Evolutionary conservation across 2,113 vertebrate species (phyloP).

Genomic region (Callorhinus ursinus): DNA sequence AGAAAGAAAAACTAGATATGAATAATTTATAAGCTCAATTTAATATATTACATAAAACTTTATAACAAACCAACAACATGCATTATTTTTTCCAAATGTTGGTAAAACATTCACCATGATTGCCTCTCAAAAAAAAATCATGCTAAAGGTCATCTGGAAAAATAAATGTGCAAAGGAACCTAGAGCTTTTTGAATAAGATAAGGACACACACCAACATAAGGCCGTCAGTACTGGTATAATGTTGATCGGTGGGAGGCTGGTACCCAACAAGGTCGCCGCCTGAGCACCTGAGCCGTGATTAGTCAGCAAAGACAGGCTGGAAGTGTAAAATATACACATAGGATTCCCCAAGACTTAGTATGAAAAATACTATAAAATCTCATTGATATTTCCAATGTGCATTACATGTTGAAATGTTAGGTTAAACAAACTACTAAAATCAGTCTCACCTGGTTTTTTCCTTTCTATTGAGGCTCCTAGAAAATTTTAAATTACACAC

Average conservation of each 20-base stretch:
- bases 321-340: not conserved
- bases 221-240: fast-evolving
- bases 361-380: not conserved
- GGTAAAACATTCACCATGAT: not conserved
- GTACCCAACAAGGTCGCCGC: not conserved
- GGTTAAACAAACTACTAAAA: not conserved
- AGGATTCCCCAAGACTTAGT: not conserved
- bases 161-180: not conserved
- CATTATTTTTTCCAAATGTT: not conserved
- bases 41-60: not conserved
- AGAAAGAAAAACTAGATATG: not conserved
- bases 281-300: not conserved
- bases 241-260: fast-evolving
- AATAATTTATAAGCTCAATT: not conserved
- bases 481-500: not conserved
- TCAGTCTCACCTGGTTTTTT: not conserved
- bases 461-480: not conserved
- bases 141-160: not conserved
- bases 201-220: not conserved
- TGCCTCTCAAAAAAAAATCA: not conserved
- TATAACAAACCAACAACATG: not conserved
- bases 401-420: not conserved
- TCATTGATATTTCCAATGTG: not conserved
- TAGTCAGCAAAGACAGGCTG: not conserved
- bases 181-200: not conserved